phyloP scores from a whole-genome alignment of 2,888 invertebrate species.

The Stictocephala bisonia region DNA sequence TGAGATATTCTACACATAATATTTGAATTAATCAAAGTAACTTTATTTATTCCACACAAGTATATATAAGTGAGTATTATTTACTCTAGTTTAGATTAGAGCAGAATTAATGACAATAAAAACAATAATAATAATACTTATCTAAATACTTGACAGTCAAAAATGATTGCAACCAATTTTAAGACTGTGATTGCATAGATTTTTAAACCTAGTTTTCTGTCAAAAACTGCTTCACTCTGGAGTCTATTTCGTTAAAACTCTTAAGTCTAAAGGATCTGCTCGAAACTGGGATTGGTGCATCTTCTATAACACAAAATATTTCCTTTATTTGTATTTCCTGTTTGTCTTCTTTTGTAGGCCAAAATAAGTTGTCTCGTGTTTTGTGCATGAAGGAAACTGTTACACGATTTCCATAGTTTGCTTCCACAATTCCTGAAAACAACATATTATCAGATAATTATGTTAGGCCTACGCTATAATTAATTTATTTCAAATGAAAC shows the following conservation, averaged over 20 bases:
- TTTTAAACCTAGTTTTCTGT: neutral
- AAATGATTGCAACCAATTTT: constrained; percentile 5
- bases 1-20: constrained; percentile 16
- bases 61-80: constrained; percentile 6
- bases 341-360: no score
- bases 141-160: neutral
- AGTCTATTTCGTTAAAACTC: no score
- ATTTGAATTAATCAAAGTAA: constrained; percentile 6
- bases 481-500: no score
- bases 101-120: constrained; percentile 7
- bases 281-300: no score
- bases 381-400: constrained; percentile 5
- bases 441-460: constrained; percentile 5
- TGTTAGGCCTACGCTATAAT: no score
- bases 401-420: constrained; percentile 1
- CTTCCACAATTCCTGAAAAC: constrained; percentile 5
- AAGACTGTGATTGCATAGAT: constrained; percentile 8
- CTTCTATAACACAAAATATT: no score
- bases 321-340: no score
- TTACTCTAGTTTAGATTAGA: neutral
- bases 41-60: neutral
- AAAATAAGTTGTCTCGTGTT: no score
- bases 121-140: neutral
- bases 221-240: no score
- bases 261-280: no score